These are phyloP conservation scores for Nicator chloris DNA, from an alignment of 2,113 vertebrate genomes.

Conservation along the genomic window DNA sequence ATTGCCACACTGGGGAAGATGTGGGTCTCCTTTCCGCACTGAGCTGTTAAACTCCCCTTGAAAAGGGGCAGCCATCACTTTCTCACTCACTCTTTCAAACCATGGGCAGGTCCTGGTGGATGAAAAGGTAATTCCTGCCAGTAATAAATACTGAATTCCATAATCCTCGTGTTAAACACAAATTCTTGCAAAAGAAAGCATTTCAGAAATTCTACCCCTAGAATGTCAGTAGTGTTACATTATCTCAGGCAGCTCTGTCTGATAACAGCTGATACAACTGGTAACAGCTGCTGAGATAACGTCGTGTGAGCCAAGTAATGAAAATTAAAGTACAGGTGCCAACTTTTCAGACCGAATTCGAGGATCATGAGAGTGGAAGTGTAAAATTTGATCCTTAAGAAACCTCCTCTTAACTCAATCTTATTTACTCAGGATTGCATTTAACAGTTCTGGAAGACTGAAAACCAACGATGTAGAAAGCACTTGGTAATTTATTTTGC, in stretches of 20 bases:
- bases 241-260: background rate
- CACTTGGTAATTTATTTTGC: slow-evolving; percentile 65
- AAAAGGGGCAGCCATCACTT: background rate
- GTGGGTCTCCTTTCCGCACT: background rate
- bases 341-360: background rate
- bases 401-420: background rate
- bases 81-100: background rate
- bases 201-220: background rate
- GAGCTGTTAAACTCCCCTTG: background rate
- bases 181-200: background rate
- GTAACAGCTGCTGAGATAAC: background rate
- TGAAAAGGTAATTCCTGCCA: background rate
- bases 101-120: background rate
- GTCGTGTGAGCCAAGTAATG: background rate
- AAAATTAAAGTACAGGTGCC: background rate
- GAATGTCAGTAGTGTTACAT: background rate
- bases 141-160: background rate
- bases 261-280: background rate
- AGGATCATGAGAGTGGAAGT: background rate
- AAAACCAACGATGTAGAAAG: slow-evolving; percentile 78
- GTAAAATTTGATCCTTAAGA: background rate
- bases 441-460: slow-evolving; percentile 74
- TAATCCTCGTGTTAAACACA: background rate
- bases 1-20: background rate
- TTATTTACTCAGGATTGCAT: slow-evolving; percentile 14